A percentile compares a stretch with the other conserved stretches of the same genome.
Evolutionary conservation across 1,140 invertebrate genomes (phyloP).

Genomic region (Drepana arcuata): DNA sequence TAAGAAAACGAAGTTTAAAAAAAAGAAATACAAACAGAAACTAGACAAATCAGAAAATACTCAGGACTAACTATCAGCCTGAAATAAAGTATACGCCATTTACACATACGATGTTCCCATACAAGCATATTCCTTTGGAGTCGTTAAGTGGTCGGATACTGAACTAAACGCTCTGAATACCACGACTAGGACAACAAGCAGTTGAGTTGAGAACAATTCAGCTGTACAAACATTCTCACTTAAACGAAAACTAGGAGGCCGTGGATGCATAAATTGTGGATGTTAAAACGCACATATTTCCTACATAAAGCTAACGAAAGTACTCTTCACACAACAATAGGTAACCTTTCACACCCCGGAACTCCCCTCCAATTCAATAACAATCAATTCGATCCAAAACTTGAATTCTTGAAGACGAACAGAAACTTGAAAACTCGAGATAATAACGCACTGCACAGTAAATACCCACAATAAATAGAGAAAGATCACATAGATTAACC

Average conservation of each 20-base stretch:
- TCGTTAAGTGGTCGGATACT: background rate
- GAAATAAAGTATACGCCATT: slow-evolving; percentile 3
- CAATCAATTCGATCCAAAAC: background rate
- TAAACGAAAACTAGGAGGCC: slow-evolving; percentile 5
- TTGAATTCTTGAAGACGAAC: slow-evolving; percentile 1
- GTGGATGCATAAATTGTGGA: slow-evolving; percentile 5
- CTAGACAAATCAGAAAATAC: slow-evolving; percentile 2
- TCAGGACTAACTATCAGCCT: slow-evolving; percentile 3
- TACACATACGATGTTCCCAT: no score
- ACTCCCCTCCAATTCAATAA: slow-evolving; percentile 3
- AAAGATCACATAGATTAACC: slow-evolving; percentile 9
- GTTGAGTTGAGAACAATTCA: slow-evolving; percentile 1
- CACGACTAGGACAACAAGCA: background rate
- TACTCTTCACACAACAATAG: background rate
- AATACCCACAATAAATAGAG: slow-evolving; percentile 1
- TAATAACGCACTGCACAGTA: slow-evolving; percentile 6
- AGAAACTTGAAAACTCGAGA: slow-evolving; percentile 6
- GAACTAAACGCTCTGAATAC: slow-evolving; percentile 3
- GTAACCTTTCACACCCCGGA: no score
- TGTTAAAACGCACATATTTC: slow-evolving; percentile 5
- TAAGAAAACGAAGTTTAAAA: slow-evolving; percentile 4
- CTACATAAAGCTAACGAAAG: slow-evolving; percentile 1
- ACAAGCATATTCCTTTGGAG: no score
- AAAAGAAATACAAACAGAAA: slow-evolving; percentile 5
- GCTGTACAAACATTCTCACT: slow-evolving; percentile 5